phyloP scores from a whole-genome alignment of 2,888 invertebrate species.

The Eucera pruinosa region DNA sequence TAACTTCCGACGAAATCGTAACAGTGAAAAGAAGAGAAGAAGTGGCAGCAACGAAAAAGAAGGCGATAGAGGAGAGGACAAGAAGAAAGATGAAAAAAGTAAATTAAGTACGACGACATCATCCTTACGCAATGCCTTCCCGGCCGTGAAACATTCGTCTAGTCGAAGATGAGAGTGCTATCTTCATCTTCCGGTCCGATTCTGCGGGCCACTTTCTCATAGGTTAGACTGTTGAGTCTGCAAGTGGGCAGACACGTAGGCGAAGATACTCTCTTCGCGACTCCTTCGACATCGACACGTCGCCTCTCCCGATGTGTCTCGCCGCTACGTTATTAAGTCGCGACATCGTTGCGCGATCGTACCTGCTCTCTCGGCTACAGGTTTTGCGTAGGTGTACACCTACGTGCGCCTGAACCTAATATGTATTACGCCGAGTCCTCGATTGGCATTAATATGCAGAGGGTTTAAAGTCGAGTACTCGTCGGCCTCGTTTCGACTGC shows the following conservation, averaged over 20 bases:
- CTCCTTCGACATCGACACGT: slow-evolving; percentile 48
- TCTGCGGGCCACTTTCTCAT: slow-evolving; percentile 53
- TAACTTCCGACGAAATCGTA: slow-evolving; percentile 14
- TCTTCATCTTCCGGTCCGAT: slow-evolving; percentile 61
- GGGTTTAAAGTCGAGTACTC: slow-evolving; percentile 37
- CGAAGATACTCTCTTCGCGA: slow-evolving; percentile 52
- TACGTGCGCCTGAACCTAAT: slow-evolving; percentile 44
- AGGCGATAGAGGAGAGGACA: neutral
- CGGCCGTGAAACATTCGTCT: slow-evolving; percentile 44
- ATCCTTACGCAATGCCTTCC: slow-evolving; percentile 42
- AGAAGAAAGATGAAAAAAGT: neutral
- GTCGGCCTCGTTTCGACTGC: too few species aligned
- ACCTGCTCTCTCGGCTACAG: slow-evolving; percentile 59
- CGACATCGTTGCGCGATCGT: slow-evolving; percentile 39
- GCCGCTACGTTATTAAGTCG: slow-evolving; percentile 37
- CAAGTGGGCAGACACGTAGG: slow-evolving; percentile 70
- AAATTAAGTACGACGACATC: slow-evolving; percentile 36
- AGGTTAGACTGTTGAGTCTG: slow-evolving; percentile 38
- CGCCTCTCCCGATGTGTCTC: slow-evolving; percentile 26
- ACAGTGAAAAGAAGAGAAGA: slow-evolving; percentile 6
- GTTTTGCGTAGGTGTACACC: slow-evolving; percentile 62
- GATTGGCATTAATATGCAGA: slow-evolving; percentile 46
- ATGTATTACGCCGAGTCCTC: slow-evolving; percentile 29
- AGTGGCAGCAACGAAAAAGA: neutral
- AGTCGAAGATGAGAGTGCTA: slow-evolving; percentile 54